Conservation (phyloP, 2,888 invertebrate species). For the Cosmia pyralina region DNA sequence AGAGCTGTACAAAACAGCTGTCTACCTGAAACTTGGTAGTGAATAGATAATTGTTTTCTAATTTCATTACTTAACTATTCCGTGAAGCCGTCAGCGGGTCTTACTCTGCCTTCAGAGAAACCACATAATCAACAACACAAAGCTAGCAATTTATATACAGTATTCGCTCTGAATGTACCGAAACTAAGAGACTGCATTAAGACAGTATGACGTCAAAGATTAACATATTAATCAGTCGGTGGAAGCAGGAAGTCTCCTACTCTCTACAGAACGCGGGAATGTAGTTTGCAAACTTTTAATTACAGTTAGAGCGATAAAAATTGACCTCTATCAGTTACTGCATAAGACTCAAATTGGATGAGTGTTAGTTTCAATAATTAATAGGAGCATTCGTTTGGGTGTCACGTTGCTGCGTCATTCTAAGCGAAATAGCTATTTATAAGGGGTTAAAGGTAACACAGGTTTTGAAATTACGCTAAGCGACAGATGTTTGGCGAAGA, state of each 20-base stretch:
- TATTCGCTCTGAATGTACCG: constrained; percentile 45
- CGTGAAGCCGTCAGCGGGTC: constrained; percentile 27
- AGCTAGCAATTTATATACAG: constrained; percentile 60
- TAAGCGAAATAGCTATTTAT: constrained; percentile 60
- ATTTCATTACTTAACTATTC: constrained; percentile 56
- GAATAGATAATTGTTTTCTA: constrained; percentile 40
- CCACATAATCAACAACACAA: constrained; percentile 55
- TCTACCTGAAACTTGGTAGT: constrained; percentile 48
- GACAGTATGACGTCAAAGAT: constrained; percentile 68
- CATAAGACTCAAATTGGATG: constrained; percentile 45
- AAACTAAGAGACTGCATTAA: constrained; percentile 68
- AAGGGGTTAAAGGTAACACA: constrained; percentile 44
- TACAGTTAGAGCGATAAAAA: constrained; percentile 50
- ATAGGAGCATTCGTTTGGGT: constrained; percentile 61
- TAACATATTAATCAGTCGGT: constrained; percentile 74
- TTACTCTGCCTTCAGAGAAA: constrained; percentile 43
- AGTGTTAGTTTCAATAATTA: constrained; percentile 54
- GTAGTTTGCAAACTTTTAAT: constrained; percentile 63
- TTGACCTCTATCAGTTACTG: constrained; percentile 40
- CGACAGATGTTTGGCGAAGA: constrained; percentile 29
- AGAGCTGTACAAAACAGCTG: constrained; percentile 35
- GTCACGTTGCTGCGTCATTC: constrained; percentile 59
- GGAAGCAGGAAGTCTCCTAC: constrained; percentile 54
- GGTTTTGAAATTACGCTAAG: constrained; percentile 33
- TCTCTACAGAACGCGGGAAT: constrained; percentile 56